phyloP scores from a whole-genome alignment of 2,797 vertebrate species.

The Percopsis omiscomaycus region DNA sequence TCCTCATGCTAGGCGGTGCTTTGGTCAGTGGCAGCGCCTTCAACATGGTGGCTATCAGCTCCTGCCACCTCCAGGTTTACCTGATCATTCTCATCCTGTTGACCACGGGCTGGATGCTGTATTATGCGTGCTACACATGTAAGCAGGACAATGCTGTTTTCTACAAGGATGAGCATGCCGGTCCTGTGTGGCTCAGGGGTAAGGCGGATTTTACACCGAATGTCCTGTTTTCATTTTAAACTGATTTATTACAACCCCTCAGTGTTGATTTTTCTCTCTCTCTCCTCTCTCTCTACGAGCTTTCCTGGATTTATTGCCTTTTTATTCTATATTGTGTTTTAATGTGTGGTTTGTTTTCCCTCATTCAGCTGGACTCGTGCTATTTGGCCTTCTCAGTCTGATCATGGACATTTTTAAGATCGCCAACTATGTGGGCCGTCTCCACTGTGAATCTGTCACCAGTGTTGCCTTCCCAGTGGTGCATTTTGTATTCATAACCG shows the following conservation, averaged over 20 bases:
- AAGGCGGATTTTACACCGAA: conserved; percentile 2
- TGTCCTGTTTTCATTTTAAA: no score
- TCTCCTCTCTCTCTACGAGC: no score
- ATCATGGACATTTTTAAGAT: conserved; percentile 95
- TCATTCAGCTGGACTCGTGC: conserved; percentile 85
- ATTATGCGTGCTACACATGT: conserved; percentile 77
- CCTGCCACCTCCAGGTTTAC: conserved; percentile 82
- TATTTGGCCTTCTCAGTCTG: conserved; percentile 89
- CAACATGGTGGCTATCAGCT: conserved; percentile 71
- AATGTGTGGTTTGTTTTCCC: no score
- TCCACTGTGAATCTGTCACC: conserved; percentile 87
- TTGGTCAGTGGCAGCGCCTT: conserved; percentile 85
- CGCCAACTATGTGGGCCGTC: conserved; percentile 86
- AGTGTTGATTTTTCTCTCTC: no score
- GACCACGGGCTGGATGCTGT: conserved; percentile 85
- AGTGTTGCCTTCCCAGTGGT: conserved; percentile 88
- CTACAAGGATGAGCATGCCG: conserved; percentile 88
- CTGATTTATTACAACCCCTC: no score
- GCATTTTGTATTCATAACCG: conserved; percentile 84
- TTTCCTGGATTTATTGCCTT: no score
- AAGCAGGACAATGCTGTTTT: conserved; percentile 75
- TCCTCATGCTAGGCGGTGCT: conserved; percentile 85
- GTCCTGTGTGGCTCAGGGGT: conserved; percentile 97
- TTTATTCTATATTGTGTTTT: no score
- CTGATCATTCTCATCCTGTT: conserved; percentile 85